Conservation (phyloP, 2,113 vertebrate species). For the Conger conger region DNA sequence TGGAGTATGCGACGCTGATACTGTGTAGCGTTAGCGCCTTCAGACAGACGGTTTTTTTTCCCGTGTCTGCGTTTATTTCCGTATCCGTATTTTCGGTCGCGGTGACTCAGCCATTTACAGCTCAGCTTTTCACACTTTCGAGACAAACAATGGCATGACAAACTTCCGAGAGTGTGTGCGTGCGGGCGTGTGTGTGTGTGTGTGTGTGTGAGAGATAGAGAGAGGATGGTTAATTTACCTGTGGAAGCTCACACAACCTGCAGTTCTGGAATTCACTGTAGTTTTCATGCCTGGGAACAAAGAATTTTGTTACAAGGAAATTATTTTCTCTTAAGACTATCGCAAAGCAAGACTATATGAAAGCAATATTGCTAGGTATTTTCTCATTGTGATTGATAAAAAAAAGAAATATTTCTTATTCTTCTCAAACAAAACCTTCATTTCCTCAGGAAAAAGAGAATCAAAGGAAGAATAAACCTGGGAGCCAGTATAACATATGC, state of each 20-base stretch:
- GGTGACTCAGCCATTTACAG: background rate
- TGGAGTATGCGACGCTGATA: background rate
- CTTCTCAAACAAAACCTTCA: background rate
- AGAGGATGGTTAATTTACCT: background rate
- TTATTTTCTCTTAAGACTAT: background rate
- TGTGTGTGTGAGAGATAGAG: too few relatives aligned
- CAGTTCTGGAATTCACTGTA: background rate
- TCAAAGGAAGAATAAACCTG: background rate
- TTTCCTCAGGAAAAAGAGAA: background rate
- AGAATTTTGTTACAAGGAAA: slow-evolving; percentile 8
- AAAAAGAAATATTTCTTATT: background rate
- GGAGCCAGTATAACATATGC: background rate
- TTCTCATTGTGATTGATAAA: background rate
- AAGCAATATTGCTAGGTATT: background rate
- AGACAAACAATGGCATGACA: background rate
- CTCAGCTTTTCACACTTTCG: background rate
- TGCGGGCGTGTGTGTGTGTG: too few relatives aligned
- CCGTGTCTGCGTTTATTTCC: background rate
- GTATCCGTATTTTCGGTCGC: background rate
- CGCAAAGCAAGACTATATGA: background rate
- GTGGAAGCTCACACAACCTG: background rate
- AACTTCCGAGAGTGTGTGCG: too few relatives aligned
- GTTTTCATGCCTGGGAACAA: slow-evolving; percentile 3
- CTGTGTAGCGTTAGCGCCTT: background rate
- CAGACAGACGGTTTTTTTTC: background rate